These are phyloP conservation scores for Neria commutata DNA, from an alignment of 2,888 invertebrate genomes.

Conservation along the genomic window DNA sequence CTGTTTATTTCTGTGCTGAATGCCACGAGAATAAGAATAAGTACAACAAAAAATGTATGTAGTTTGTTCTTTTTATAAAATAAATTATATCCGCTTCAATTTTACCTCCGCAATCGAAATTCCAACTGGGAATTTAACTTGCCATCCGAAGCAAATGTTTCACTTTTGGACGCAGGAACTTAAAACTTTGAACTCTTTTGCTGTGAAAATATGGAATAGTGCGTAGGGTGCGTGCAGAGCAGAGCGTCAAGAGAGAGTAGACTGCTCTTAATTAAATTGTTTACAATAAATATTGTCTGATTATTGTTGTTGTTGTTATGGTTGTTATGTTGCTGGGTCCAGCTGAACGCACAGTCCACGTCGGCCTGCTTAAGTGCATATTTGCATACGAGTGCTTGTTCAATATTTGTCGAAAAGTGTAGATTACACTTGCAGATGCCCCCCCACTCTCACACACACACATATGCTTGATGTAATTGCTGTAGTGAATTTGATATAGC, in stretches of 20 bases:
- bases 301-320: slow-evolving; percentile 9
- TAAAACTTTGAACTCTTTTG: too few species aligned
- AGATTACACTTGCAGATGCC: not conserved
- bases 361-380: not conserved
- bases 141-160: not conserved
- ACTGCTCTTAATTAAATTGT: slow-evolving; percentile 50
- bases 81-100: too few species aligned
- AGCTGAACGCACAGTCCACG: not conserved
- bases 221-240: not conserved
- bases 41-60: too few species aligned
- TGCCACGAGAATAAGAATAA: too few species aligned
- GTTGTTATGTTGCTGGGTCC: not conserved
- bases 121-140: too few species aligned
- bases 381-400: too few species aligned
- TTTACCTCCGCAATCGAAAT: too few species aligned
- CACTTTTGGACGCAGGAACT: not conserved
- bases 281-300: slow-evolving; percentile 38
- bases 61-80: too few species aligned
- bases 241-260: not conserved
- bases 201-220: too few species aligned
- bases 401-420: slow-evolving; percentile 7
- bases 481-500: too few species aligned
- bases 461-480: too few species aligned
- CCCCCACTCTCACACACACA: not conserved
- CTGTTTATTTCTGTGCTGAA: too few species aligned